These are phyloP conservation scores for Lutjanus argentimaculatus DNA, from an alignment of 2,797 vertebrate species.

Conservation along the genomic window DNA sequence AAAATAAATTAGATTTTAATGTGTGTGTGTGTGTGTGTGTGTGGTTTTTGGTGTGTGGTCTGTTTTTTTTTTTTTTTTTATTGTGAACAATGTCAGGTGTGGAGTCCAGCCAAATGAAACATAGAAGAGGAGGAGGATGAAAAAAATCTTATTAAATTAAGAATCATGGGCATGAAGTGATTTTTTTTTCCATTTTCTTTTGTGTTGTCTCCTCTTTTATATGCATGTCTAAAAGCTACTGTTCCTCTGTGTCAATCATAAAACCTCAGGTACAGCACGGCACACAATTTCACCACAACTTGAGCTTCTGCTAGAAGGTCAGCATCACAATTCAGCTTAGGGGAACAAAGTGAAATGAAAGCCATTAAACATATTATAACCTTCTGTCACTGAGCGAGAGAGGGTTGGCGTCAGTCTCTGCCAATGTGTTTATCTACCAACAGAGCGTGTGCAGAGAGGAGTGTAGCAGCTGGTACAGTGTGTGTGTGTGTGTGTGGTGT, in stretches of 20 bases:
- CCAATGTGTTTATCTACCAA: conserved; percentile 46
- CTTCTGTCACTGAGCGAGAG: conserved; percentile 38
- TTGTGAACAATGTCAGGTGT: conserved; percentile 26
- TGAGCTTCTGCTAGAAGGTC: conserved; percentile 41
- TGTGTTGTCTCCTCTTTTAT: conserved; percentile 16
- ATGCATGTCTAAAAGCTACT: conserved; percentile 14
- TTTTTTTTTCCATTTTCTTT: background rate
- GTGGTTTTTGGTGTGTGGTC: no score
- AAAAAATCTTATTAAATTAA: conserved; percentile 24
- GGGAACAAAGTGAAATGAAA: conserved; percentile 57
- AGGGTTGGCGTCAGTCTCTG: conserved; percentile 23
- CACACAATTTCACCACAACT: conserved; percentile 19
- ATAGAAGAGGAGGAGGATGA: conserved; percentile 3
- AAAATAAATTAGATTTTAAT: conserved; percentile 44
- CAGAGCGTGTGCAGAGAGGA: conserved; percentile 1
- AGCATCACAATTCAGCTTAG: conserved; percentile 38
- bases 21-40: background rate
- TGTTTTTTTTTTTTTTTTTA: conserved; percentile 5
- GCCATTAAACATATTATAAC: conserved; percentile 64
- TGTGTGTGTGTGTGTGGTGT: conserved; percentile 8
- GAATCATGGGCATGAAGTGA: background rate
- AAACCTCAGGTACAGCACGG: conserved; percentile 1
- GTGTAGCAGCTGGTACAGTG: conserved; percentile 9
- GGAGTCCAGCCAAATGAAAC: conserved; percentile 22
- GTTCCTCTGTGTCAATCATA: conserved; percentile 44